These are phyloP conservation scores for Phylloscopus trochiloides DNA, from an alignment of 2,113 vertebrate genomes.

Conservation along the genomic window DNA sequence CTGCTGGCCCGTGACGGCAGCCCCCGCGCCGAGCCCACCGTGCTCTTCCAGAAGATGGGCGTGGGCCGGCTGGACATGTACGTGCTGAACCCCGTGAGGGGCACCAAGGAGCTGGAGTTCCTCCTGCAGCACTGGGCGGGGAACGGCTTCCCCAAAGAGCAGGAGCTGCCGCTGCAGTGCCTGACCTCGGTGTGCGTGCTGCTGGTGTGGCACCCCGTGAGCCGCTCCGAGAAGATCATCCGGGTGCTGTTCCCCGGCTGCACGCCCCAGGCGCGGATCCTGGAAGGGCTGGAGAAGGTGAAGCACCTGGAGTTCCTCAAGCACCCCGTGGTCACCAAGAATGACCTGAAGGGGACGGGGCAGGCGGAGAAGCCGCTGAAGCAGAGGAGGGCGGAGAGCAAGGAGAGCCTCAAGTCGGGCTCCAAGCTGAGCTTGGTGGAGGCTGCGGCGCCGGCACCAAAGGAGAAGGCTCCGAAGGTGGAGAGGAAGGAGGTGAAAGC, in stretches of 20 bases:
- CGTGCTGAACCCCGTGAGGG: constrained; percentile 82
- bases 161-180: constrained; percentile 73
- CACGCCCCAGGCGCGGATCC: constrained; percentile 83
- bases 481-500: constrained; percentile 74
- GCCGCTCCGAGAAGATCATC: constrained; percentile 84
- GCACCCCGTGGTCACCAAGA: constrained; percentile 78
- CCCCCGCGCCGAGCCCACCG: constrained; percentile 75
- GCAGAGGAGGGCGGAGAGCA: constrained; percentile 82
- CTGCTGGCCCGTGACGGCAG: constrained; percentile 67
- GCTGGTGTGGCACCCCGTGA: constrained; percentile 90
- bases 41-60: constrained; percentile 95
- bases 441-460: fast-evolving
- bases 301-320: constrained; percentile 88
- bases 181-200: constrained; percentile 85
- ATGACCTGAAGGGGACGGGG: constrained; percentile 71
- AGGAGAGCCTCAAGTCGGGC: constrained; percentile 82
- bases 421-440: constrained; percentile 58
- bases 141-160: constrained; percentile 17
- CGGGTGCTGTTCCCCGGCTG: constrained; percentile 89
- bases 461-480: constrained; percentile 23
- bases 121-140: constrained; percentile 79
- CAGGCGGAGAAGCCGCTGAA: constrained; percentile 60
- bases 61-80: constrained; percentile 93
- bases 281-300: constrained; percentile 89
- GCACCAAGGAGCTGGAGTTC: constrained; percentile 76